Percentiles rank a stretch among this genome's conserved stretches.
These are phyloP conservation scores for Phengaris arion DNA, from an alignment of 2,888 invertebrate genomes.

Conservation along the genomic window DNA sequence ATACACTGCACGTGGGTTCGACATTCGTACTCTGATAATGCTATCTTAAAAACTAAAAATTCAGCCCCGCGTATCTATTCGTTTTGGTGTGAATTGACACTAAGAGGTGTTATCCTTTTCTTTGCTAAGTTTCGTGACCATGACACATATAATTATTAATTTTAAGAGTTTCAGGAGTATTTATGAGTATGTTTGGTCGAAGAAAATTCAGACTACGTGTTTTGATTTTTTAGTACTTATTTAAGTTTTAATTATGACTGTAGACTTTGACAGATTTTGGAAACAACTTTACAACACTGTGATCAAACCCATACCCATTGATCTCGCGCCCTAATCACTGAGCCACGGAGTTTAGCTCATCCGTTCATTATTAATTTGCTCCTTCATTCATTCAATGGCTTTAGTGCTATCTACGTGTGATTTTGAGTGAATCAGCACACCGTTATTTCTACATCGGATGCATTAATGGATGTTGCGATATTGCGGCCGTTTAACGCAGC, in stretches of 20 bases:
- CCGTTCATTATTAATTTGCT: neutral
- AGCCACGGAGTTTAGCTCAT: neutral
- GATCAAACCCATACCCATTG: too few relatives aligned
- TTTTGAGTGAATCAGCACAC: conserved; percentile 1
- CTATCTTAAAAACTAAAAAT: too few relatives aligned
- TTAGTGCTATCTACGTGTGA: neutral
- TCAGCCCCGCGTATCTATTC: too few relatives aligned
- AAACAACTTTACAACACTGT: too few relatives aligned
- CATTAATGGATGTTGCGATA: conserved; percentile 30
- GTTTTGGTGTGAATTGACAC: too few relatives aligned
- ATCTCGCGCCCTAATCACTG: too few relatives aligned
- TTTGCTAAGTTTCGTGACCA: neutral
- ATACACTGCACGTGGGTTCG: too few relatives aligned
- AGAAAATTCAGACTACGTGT: too few relatives aligned
- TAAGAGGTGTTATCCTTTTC: neutral
- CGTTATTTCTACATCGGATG: conserved; percentile 35
- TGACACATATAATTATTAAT: neutral
- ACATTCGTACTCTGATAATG: too few relatives aligned
- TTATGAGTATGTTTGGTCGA: neutral
- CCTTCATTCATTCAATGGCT: neutral
- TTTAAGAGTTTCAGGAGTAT: neutral
- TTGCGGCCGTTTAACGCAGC: conserved; percentile 28
- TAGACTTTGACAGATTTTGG: too few relatives aligned
- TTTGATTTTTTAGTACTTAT: too few relatives aligned
- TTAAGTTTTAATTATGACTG: too few relatives aligned